These are phyloP conservation scores for Hydrolagus affinis DNA, from an alignment of 2,113 vertebrate species.

Conservation along the genomic window DNA sequence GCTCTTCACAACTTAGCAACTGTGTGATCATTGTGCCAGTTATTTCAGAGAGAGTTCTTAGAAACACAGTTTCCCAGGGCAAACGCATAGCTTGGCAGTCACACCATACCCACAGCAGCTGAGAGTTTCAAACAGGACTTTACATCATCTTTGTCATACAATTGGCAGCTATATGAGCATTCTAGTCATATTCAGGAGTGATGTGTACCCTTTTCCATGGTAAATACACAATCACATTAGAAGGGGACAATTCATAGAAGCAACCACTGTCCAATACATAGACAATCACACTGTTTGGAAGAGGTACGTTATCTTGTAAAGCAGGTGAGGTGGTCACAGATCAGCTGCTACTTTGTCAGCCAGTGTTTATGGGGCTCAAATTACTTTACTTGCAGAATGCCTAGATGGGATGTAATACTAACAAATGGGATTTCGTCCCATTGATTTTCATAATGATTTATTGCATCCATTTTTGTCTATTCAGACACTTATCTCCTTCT, in stretches of 20 bases:
- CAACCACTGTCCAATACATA: background rate
- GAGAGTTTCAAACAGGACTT: conserved; percentile 23
- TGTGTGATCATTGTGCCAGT: background rate
- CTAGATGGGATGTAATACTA: no score
- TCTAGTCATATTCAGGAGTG: background rate
- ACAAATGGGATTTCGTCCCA: no score
- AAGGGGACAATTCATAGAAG: background rate
- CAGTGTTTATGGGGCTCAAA: no score
- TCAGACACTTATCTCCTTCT: background rate
- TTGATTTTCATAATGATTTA: no score
- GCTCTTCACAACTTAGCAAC: background rate
- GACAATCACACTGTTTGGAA: background rate
- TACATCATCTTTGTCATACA: background rate
- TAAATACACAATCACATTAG: background rate
- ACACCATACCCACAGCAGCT: background rate
- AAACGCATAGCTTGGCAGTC: conserved; percentile 21
- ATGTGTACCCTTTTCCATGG: background rate
- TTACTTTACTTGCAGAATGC: no score
- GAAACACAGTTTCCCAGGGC: conserved; percentile 8
- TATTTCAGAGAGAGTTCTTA: conserved; percentile 1
- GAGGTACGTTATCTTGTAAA: no score
- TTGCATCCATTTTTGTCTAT: background rate
- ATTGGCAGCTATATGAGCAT: background rate
- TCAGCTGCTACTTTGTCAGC: no score
- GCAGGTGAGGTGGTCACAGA: no score